A percentile compares a stretch with the other conserved stretches of the same genome.
phyloP scores from a whole-genome alignment of 2,113 vertebrate species.

The Festucalex cinctus region DNA sequence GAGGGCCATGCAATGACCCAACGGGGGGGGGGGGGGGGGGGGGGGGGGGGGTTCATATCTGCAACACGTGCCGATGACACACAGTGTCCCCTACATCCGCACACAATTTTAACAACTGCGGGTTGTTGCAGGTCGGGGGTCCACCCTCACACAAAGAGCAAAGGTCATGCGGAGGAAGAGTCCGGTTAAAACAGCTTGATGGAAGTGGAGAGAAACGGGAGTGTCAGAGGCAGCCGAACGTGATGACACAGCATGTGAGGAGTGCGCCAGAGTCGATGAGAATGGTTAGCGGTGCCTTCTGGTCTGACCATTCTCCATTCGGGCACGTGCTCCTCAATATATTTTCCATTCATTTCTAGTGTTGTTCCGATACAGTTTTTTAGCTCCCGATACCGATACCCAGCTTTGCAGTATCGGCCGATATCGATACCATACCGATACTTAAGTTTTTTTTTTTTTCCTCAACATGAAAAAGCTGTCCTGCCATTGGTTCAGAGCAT shows the following conservation, averaged over 20 bases:
- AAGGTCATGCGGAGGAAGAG: conserved; percentile 23
- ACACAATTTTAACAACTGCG: conserved; percentile 31
- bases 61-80: conserved; percentile 49
- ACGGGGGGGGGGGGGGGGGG: conserved; percentile 51
- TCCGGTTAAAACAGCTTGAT: conserved; percentile 12
- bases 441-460: too few species aligned
- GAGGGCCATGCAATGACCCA: conserved; percentile 20
- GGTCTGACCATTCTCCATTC: conserved; percentile 27
- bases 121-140: conserved; percentile 31
- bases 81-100: conserved; percentile 33
- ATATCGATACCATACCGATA: too few species aligned
- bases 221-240: conserved; percentile 17
- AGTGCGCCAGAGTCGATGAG: conserved; percentile 41
- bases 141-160: neutral
- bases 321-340: too few species aligned
- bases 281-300: conserved; percentile 58
- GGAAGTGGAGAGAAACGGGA: conserved; percentile 4
- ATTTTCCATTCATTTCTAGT: too few species aligned
- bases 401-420: too few species aligned
- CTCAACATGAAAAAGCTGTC: too few species aligned
- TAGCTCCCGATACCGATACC: too few species aligned
- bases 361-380: too few species aligned
- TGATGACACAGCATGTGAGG: conserved; percentile 28
- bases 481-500: too few species aligned
- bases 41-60: conserved; percentile 60